phyloP scores from a whole-genome alignment of 2,113 vertebrate genomes.

The Dicentrarchus labrax region DNA sequence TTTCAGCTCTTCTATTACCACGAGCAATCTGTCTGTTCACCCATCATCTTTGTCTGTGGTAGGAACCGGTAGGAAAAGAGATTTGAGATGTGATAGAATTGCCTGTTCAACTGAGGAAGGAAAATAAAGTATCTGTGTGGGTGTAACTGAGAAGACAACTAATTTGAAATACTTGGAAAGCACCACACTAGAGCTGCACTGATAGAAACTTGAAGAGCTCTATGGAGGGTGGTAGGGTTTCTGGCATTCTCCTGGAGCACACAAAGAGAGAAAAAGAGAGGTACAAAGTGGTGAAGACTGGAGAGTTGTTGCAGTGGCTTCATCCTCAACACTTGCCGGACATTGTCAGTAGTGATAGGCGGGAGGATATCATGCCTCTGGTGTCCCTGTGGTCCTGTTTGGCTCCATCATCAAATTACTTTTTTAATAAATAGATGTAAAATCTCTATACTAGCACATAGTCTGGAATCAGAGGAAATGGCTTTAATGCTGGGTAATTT shows the following conservation, averaged over 20 bases:
- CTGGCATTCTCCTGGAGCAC: neutral
- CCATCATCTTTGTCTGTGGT: neutral
- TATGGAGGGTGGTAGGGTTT: neutral
- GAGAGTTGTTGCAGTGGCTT: neutral
- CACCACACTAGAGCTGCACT: neutral
- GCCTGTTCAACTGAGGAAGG: neutral
- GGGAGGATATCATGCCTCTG: neutral
- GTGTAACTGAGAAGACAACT: constrained; percentile 23
- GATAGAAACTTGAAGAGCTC: neutral
- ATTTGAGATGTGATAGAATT: constrained; percentile 5
- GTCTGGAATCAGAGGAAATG: neutral
- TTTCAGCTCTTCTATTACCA: neutral
- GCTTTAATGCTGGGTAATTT: neutral
- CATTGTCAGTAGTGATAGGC: neutral
- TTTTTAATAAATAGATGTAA: neutral
- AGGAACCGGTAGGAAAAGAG: neutral
- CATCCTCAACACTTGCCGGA: neutral
- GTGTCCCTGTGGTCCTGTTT: neutral
- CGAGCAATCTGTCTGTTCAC: neutral
- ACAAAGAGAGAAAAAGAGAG: neutral
- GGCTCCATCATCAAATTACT: neutral
- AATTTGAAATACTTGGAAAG: constrained; percentile 24
- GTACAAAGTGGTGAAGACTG: neutral
- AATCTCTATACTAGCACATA: neutral
- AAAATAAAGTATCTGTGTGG: constrained; percentile 17